These are phyloP conservation scores for Mormyrus lacerda DNA, from an alignment of 2,113 vertebrate genomes.

Conservation along the genomic window DNA sequence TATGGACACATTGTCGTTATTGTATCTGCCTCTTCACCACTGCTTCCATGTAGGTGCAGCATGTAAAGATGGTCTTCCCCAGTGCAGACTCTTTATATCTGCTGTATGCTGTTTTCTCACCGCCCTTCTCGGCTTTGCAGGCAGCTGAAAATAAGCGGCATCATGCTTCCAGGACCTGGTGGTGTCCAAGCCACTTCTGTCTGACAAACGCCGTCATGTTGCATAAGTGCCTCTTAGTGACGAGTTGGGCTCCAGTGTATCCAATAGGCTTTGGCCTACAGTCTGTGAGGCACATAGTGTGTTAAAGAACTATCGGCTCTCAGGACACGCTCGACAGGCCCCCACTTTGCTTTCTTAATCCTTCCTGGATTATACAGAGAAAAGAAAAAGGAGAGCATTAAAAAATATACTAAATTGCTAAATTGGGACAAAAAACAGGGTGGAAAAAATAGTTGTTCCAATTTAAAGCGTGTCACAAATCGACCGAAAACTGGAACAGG, in stretches of 20 bases:
- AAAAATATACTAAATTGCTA: neutral
- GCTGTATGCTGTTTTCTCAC: neutral
- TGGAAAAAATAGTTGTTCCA: neutral
- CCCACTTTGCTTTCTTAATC: neutral
- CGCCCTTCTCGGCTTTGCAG: neutral
- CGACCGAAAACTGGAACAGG: neutral
- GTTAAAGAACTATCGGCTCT: neutral
- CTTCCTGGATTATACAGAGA: neutral
- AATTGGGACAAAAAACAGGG: conserved; percentile 7
- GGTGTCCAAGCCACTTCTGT: neutral
- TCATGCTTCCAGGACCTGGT: neutral
- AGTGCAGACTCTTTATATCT: neutral
- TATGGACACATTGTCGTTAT: neutral
- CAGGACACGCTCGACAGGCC: neutral
- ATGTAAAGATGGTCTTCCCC: neutral
- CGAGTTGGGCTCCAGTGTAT: neutral
- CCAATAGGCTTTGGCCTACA: neutral
- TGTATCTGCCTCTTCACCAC: neutral
- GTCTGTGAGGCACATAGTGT: neutral
- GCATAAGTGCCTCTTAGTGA: neutral
- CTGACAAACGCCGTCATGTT: neutral
- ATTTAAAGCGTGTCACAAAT: neutral
- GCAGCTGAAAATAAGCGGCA: neutral
- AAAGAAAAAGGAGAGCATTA: neutral
- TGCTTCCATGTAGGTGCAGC: neutral